phyloP scores from a whole-genome alignment of 2,113 vertebrate genomes.

The Buteo buteo region DNA sequence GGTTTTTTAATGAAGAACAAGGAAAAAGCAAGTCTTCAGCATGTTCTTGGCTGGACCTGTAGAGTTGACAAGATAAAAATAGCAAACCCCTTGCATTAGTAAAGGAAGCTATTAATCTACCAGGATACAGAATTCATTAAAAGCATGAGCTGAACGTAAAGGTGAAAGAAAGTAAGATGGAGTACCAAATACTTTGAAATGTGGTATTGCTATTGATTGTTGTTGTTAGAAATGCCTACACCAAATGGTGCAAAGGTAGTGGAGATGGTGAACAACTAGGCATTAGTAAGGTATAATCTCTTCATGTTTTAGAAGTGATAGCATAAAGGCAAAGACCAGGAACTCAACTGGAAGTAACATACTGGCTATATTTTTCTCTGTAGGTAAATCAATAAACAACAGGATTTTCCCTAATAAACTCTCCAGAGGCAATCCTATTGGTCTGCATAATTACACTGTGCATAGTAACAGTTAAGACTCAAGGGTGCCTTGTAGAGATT shows the following conservation, averaged over 20 bases:
- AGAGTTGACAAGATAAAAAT: neutral
- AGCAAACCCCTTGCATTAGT: neutral
- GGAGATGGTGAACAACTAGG: neutral
- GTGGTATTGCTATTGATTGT: neutral
- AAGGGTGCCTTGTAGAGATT: neutral
- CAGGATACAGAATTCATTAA: neutral
- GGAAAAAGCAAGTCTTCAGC: neutral
- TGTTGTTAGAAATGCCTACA: neutral
- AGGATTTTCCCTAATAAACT: neutral
- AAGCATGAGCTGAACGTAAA: neutral
- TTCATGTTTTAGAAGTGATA: neutral
- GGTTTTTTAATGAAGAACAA: neutral
- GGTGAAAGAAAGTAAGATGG: neutral
- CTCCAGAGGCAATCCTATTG: neutral
- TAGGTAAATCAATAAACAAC: neutral
- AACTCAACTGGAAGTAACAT: neutral
- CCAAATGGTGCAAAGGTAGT: neutral
- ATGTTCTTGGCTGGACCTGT: neutral
- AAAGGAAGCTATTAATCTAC: neutral
- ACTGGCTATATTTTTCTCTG: neutral
- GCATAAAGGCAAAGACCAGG: neutral
- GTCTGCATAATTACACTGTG: neutral
- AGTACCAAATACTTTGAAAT: neutral
- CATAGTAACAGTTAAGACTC: neutral
- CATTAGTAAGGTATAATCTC: neutral